Evolutionary conservation across 2,797 vertebrate genomes (phyloP), one percentile per base, ranked within the genome.

Genomic region (Chromobotia macracanthus): DNA sequence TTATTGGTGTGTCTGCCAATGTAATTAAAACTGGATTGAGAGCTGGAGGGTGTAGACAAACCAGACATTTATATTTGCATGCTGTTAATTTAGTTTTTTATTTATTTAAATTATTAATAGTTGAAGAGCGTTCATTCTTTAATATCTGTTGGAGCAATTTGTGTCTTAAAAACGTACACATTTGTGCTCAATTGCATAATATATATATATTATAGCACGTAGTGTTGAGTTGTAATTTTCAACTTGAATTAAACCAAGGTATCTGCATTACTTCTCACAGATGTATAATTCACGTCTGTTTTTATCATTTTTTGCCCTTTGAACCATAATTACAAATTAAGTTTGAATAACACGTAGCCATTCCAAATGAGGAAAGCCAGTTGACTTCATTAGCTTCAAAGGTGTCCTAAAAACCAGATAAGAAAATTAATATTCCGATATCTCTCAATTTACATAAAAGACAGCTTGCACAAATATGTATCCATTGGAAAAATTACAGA

Each of bases 391-490:
- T 28, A 31, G 38, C 46, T 38, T 66, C 44, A 68, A 75, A 79
- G 25, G 46, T 60, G 50, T 51, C 50, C 16, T 51, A 18, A 38
- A 9, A 64, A 56, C 15, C 18, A n/a, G 70, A 25, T 48, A 16
- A 55, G 18, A 31, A 50, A 63, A 56, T 63, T 63, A 28, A 71
- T 79, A 69, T 77, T 80, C 38, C 28, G 12, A 60, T 71, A 61
- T 70, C 23, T 67, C 61, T 68, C 70, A 68, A 75, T 79, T 75
- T 82, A 64, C 58, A 75, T 79, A 71, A 72, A 82, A 56, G 73
- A 70, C 48, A 63, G 44, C 56, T 28, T 2, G 38, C 13, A 55
- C 46, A 46, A 11, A 65, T 23, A 50, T 65, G 46, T 38, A 38
- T 79, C 35, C 65, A n/a, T 71, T 38, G 41, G 16, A 55, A 16